phyloP scores from a whole-genome alignment of 2,113 vertebrate genomes.

The Ammodytes marinus region DNA sequence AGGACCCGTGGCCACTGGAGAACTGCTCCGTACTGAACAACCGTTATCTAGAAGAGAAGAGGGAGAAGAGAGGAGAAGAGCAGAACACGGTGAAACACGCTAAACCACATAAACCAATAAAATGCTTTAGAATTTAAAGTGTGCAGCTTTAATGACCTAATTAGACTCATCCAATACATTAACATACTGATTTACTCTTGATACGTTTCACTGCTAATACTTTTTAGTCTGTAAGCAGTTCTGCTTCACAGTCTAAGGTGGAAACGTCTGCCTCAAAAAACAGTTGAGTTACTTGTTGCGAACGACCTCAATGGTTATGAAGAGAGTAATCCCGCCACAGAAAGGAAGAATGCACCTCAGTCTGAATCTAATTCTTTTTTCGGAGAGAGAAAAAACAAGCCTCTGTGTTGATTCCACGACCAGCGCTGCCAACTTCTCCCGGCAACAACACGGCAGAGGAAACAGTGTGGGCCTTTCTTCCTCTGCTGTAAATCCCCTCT shows the following conservation, averaged over 20 bases:
- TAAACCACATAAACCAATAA: background rate
- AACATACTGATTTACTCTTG: background rate
- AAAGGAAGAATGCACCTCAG: background rate
- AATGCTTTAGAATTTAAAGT: background rate
- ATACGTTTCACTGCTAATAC: background rate
- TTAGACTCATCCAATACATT: background rate
- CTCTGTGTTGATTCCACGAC: background rate
- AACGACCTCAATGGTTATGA: background rate
- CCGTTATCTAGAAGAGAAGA: constrained; percentile 71
- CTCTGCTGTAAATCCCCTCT: constrained; percentile 52
- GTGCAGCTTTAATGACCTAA: background rate
- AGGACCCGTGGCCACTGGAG: constrained; percentile 82
- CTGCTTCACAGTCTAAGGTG: too few species aligned
- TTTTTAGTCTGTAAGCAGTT: background rate
- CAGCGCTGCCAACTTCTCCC: background rate
- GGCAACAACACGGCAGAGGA: constrained; percentile 28
- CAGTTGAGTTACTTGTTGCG: constrained; percentile 29
- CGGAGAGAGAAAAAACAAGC: background rate
- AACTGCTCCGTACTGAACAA: constrained; percentile 85
- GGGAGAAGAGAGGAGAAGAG: background rate
- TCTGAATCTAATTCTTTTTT: constrained; percentile 28
- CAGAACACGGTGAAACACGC: background rate
- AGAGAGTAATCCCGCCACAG: constrained; percentile 4
- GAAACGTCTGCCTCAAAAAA: too few species aligned
- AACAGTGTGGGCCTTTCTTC: constrained; percentile 33